Base-by-base conservation (phyloP, 2,888 invertebrate genomes). In the Choristoneura rosaceana region DNA sequence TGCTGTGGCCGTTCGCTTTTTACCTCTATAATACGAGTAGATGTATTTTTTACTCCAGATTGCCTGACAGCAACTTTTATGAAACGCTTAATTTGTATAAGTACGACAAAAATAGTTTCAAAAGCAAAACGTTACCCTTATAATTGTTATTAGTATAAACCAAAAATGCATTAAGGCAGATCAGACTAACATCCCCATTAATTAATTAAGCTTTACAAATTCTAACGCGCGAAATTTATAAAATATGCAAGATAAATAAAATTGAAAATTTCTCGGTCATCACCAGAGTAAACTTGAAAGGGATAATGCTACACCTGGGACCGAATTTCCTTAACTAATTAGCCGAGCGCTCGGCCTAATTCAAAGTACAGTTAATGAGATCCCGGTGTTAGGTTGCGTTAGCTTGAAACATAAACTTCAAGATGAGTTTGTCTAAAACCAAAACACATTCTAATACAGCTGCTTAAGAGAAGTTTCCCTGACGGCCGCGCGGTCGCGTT, bases 251-350 rank as follows among this genome's bases (percentile, higher is more conserved):
- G 59, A 59, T 65, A 70, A 70, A 70, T 70, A 59, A 70, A 69
- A 70, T 70, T 70, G 64, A 64, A 70, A 70, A 58, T 70, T 45
- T 50, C 52, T 41, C 64, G 64, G 66, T 12, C 55, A 71, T 62
- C 55, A 62, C 55, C 55, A 67, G 66, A 66, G 69, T 71, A 55
- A 62, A 67, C 65, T 66, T 70, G 50, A 55, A 61, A 67, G 65
- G 66, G 71, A 71, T 71, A 71, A 71, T 67, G 66, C 67, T 61
- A 55, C 71, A 71, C 71, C 71, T 71, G 71, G 71, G 71, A 55
- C 71, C 17, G 66, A 71, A 71, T 71, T 71, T 71, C 43, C 66
- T 25, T 43, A 71, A 71, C 71, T 71, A 71, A 71, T 71, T 71
- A 71, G 66, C 38, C 25, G 69, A 41, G 69, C 33, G 65, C 60